Base-by-base conservation (phyloP, 2,113 vertebrate genomes). In the Deroptyus accipitrinus region DNA sequence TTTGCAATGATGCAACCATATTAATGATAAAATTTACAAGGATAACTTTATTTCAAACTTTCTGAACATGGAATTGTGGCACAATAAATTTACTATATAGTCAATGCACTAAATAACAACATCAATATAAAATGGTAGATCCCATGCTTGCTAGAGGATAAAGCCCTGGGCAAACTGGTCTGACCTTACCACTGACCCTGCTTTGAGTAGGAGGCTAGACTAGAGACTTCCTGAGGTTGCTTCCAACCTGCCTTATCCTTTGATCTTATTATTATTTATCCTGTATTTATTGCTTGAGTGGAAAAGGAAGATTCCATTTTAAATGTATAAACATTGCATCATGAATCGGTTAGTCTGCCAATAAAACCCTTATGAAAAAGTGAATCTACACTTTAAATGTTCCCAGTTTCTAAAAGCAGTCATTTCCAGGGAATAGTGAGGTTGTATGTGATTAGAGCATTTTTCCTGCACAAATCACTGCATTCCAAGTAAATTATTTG, bases 211-310 rank as follows among this genome's bases (percentile, higher is more conserved):
- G 22, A 94, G 39, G 23, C 13, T 88, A 51, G 42, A 81, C 41
- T 62, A 83, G 30, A 83, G 37, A 70, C 41, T 92, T 92, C 61
- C 73, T 59, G 61, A 88, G 39, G 37, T 78, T n/a, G 10, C 19
- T 93, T 86, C 37, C 25, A 86, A 59, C 25, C 51, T 80, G n/a
- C 42, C 59, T 75, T 74, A 74, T 48, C 41, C 35, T 90, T 27
- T 81, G 73, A 92, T 70, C 46, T 93, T 88, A 57, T 44, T 46
- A 81, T 68, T 94, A 90, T 72, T 94, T 92, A 81, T 72, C 57
- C 61, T 88, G 48, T 63, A 72, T 81, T 93, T 93, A 73, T 61
- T 75, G 27, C 64, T 72, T 22, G 9, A 90, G 27, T 1, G 1
- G 44, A 83, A 94, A 90, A 94, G 35, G 18, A 88, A 95, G 83